A percentile compares a stretch with the other conserved stretches of the same genome.
Evolutionary conservation across 2,888 invertebrate genomes (phyloP).

Genomic region (Leptinotarsa juncta): DNA sequence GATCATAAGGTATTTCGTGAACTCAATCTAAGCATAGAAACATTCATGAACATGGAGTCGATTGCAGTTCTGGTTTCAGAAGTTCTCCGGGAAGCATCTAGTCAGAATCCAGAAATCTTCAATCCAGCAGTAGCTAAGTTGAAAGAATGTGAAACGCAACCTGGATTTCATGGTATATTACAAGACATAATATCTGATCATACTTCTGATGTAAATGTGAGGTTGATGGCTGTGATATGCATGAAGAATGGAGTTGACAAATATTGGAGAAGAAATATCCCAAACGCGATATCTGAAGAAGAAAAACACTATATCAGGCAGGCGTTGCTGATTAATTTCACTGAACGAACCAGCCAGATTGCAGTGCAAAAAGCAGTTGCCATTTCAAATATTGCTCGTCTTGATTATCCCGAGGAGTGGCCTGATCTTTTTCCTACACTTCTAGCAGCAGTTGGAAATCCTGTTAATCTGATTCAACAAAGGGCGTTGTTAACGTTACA

Average conservation of each 20-base stretch:
- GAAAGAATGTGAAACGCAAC: slow-evolving; percentile 88
- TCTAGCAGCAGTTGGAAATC: slow-evolving; percentile 78
- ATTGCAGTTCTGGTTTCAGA: slow-evolving; percentile 73
- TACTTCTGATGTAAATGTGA: slow-evolving; percentile 82
- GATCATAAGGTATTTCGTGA: slow-evolving; percentile 87
- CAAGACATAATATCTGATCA: slow-evolving; percentile 82
- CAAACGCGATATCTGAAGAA: slow-evolving; percentile 81
- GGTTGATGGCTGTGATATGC: slow-evolving; percentile 93
- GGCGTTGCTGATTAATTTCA: slow-evolving; percentile 74
- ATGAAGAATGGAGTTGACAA: slow-evolving; percentile 94
- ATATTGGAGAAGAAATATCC: slow-evolving; percentile 89
- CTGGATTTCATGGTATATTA: slow-evolving; percentile 88
- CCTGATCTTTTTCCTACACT: slow-evolving; percentile 84
- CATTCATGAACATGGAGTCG: slow-evolving; percentile 82
- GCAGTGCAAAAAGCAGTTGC: slow-evolving; percentile 90
- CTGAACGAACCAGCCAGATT: slow-evolving; percentile 87
- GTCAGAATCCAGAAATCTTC: slow-evolving; percentile 83
- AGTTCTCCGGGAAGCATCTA: slow-evolving; percentile 84
- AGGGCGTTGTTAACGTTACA: slow-evolving; percentile 85
- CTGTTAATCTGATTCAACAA: slow-evolving; percentile 80
- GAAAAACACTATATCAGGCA: slow-evolving; percentile 80
- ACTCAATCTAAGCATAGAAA: slow-evolving; percentile 79
- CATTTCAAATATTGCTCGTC: slow-evolving; percentile 88
- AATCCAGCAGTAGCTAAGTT: slow-evolving; percentile 91
- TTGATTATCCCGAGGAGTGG: slow-evolving; percentile 91